phyloP scores from a whole-genome alignment of 2,797 vertebrate genomes.

The Novumbra hubbsi region DNA sequence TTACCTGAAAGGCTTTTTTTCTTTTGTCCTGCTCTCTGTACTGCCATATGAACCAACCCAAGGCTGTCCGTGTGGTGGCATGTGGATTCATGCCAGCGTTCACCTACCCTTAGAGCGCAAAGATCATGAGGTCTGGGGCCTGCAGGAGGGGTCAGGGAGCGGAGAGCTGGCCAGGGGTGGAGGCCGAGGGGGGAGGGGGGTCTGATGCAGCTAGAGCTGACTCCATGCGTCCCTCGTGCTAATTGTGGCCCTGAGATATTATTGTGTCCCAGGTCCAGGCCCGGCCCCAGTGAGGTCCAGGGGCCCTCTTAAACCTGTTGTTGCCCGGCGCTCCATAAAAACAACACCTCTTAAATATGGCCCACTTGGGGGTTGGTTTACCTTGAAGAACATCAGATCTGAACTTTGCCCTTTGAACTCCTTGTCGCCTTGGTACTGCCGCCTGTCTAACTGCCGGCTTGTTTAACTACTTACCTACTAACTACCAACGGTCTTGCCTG shows the following conservation, averaged over 20 bases:
- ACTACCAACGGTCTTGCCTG: background rate
- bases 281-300: conserved; percentile 67
- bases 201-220: conserved; percentile 43
- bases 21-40: background rate
- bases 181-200: background rate
- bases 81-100: background rate
- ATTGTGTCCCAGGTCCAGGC: conserved; percentile 56
- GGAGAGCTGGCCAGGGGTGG: conserved; percentile 21
- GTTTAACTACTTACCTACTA: background rate
- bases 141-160: conserved; percentile 1
- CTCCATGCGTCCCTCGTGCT: conserved; percentile 59
- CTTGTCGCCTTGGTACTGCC: conserved; percentile 57
- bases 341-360: conserved; percentile 79
- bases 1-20: background rate
- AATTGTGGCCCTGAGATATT: conserved; percentile 71
- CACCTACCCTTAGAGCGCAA: conserved; percentile 2
- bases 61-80: background rate
- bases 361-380: conserved; percentile 54
- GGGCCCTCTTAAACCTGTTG: conserved; percentile 77
- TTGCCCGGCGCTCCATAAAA: conserved; percentile 76
- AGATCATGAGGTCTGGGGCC: conserved; percentile 9
- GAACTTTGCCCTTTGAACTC: conserved; percentile 70
- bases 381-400: conserved; percentile 35
- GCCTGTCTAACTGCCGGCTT: conserved; percentile 13
- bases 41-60: background rate